Evolutionary conservation across 2,113 vertebrate species (phyloP), one percentile per base, ranked within the genome.

Genomic region (Peromyscus leucopus): DNA sequence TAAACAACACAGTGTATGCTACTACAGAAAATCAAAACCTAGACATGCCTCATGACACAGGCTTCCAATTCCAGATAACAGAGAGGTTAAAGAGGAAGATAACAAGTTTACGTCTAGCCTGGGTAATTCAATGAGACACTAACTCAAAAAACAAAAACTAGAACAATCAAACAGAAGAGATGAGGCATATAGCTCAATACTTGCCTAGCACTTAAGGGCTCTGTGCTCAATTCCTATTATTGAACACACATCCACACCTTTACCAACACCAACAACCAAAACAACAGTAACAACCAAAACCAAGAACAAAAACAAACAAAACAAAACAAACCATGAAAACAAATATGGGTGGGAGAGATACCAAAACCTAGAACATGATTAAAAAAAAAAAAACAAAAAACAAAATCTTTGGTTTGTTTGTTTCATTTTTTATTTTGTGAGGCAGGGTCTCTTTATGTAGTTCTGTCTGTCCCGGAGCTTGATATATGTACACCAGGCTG

Each of bases 331-430:
- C 16, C 9, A 42, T 12, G 21, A 76, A 76, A 76, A 46, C 42
- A 76, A 76, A 46, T 13, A 26, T 24, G 39, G 24, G 42, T 26
- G n/a, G 36, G n/a, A 42, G 42, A 46, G 22, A 46, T 46, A 42
- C 42, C 42, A 83, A 83, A 96, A 90, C 51, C 28, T 85, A 91
- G 33, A 91, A 93, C 78, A 79, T 87, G 39, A 36, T 92, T 96
- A 83, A 90, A 57, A 89, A 88, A 71, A 65, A 46, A 24, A 63
- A 63, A 63, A 63, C 48, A 24, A 39, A 83, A 85, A 48, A 19
- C 72, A 93, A 46, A 90, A 71, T 71, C 89, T 94, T 69, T 90
- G 74, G 31, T 82, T 82, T 22, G 42, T 78, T 78, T 67, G 71
- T 55, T 82, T 24, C 7, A 21, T 57, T 57, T 36, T 17, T 46